Evolutionary conservation across 2,797 vertebrate species (phyloP).

Genomic region (Cuculus canorus): DNA sequence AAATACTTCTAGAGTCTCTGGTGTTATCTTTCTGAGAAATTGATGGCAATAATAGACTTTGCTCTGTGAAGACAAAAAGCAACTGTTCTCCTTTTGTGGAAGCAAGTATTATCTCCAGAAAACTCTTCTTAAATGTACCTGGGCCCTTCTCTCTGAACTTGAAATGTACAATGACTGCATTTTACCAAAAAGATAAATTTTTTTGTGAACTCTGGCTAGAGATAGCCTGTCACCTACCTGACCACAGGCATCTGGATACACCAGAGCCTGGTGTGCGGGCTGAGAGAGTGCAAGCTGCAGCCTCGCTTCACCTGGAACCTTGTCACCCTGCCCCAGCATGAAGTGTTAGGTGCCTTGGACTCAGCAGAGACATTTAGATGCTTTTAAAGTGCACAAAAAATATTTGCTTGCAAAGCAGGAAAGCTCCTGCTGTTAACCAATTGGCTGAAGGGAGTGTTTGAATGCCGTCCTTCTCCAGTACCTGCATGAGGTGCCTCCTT

Average conservation of each 20-base stretch:
- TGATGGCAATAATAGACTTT: background rate
- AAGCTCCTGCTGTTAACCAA: background rate
- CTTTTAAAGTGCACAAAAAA: background rate
- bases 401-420: background rate
- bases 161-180: constrained; percentile 2
- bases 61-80: constrained; percentile 29
- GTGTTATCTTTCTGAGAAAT: background rate
- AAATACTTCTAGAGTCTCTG: background rate
- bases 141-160: background rate
- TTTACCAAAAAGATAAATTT: background rate
- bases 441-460: background rate
- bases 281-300: background rate
- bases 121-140: constrained; percentile 22
- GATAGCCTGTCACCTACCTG: background rate
- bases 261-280: background rate
- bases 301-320: background rate
- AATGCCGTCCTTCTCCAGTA: background rate
- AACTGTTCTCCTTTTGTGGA: constrained; percentile 36
- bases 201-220: background rate
- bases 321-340: background rate
- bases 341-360: background rate
- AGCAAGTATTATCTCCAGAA: constrained; percentile 15
- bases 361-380: background rate
- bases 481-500: background rate
- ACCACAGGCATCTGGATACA: background rate